Percentiles rank a stretch among this genome's conserved stretches.
These are phyloP conservation scores for Acanthochromis polyacanthus DNA, from an alignment of 2,113 vertebrate genomes.

Conservation along the genomic window DNA sequence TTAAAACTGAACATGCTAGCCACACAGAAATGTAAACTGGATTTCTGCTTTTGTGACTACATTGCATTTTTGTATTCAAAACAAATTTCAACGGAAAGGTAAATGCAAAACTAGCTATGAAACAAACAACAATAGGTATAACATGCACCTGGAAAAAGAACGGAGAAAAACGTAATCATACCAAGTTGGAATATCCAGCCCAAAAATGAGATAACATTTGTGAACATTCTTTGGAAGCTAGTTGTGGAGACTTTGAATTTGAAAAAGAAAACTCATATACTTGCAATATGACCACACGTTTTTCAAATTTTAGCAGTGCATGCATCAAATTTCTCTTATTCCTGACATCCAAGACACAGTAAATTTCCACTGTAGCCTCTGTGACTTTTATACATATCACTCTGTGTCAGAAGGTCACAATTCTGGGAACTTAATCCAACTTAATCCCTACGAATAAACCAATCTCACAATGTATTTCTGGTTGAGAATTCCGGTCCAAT, in stretches of 20 bases:
- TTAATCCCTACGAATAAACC: constrained; percentile 26
- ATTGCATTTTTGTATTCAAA: no score
- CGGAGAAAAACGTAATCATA: no score
- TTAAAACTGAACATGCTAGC: background rate
- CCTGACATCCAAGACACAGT: background rate
- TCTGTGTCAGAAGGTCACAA: constrained; percentile 16
- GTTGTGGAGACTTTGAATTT: background rate
- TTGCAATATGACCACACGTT: background rate
- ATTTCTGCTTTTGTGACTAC: background rate
- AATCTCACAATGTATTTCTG: constrained; percentile 8
- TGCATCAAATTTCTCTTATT: background rate
- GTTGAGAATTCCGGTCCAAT: constrained; percentile 45
- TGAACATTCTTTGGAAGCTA: background rate
- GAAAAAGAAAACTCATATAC: background rate
- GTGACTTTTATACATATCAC: background rate
- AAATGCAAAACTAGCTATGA: no score
- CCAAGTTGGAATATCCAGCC: no score
- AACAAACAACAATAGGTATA: no score
- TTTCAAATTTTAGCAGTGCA: background rate
- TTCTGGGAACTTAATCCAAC: constrained; percentile 22
- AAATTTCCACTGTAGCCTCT: background rate
- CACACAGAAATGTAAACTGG: background rate
- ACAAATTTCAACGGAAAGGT: background rate
- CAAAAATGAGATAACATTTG: background rate
- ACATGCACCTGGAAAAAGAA: no score